A percentile compares a stretch with the other conserved stretches of the same genome.
Conservation (phyloP, 2,888 invertebrate species). For the Dorcus hopei region DNA sequence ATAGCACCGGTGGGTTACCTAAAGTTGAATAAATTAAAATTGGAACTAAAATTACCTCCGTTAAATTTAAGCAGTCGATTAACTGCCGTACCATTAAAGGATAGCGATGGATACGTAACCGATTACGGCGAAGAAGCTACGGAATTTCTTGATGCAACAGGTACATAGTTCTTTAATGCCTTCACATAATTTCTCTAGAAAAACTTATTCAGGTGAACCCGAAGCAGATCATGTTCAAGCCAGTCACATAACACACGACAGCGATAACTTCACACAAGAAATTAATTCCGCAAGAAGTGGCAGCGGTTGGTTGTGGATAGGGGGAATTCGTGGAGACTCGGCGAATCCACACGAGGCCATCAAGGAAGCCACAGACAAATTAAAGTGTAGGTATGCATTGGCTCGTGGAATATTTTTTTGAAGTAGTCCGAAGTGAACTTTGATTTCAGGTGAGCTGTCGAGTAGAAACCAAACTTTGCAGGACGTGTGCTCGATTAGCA, state of each 20-base stretch:
- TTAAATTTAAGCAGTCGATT: conserved; percentile 40
- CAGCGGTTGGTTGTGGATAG: conserved; percentile 82
- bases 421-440: neutral
- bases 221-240: too few relatives aligned
- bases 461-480: conserved; percentile 54
- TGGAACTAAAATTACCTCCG: conserved; percentile 63
- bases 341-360: conserved; percentile 63
- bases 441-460: conserved; percentile 53
- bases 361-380: conserved; percentile 68
- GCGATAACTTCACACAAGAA: neutral
- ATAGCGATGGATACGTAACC: conserved; percentile 44
- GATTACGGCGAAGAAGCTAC: conserved; percentile 45
- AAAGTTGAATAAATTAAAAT: conserved; percentile 77
- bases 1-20: conserved; percentile 94
- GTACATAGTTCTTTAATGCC: conserved; percentile 18
- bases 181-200: too few relatives aligned
- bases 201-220: too few relatives aligned
- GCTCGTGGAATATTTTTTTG: neutral
- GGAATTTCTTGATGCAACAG: conserved; percentile 26
- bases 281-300: conserved; percentile 34
- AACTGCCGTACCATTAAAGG: conserved; percentile 42
- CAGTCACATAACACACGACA: neutral
- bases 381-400: conserved; percentile 70
- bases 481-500: conserved; percentile 77
- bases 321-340: conserved; percentile 73